Conservation (phyloP, 2,797 vertebrate genomes). For the Triplophysa bombifrons region DNA sequence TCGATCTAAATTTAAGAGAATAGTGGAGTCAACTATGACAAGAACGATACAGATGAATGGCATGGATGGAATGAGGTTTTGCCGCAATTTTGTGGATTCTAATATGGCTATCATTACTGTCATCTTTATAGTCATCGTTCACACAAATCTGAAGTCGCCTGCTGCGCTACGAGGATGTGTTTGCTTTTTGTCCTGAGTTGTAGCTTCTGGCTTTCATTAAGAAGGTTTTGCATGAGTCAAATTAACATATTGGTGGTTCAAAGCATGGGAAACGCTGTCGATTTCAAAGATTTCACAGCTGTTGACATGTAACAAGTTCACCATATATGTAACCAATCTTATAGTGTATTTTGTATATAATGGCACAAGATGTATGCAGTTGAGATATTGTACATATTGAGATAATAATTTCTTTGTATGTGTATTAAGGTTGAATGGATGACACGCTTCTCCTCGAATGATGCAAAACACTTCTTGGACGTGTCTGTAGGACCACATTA, state of each 20-base stretch:
- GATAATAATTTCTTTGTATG: background rate
- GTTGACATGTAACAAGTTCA: background rate
- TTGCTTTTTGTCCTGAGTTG: background rate
- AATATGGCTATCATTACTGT: too few relatives aligned
- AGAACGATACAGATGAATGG: too few relatives aligned
- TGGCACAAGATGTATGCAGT: too few relatives aligned
- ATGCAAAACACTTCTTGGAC: background rate
- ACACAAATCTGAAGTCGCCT: background rate
- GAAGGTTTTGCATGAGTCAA: constrained; percentile 33
- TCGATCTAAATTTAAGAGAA: too few relatives aligned
- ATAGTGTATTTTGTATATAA: background rate
- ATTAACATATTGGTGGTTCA: background rate
- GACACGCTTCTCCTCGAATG: background rate
- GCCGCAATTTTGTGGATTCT: too few relatives aligned
- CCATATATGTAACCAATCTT: background rate
- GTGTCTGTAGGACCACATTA: background rate
- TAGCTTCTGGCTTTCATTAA: background rate
- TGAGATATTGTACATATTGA: background rate
- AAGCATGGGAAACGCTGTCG: background rate
- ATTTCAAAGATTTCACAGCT: background rate
- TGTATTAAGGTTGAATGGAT: background rate
- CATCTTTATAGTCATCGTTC: too few relatives aligned
- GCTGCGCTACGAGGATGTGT: background rate
- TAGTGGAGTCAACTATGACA: too few relatives aligned
- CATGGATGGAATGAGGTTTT: too few relatives aligned